Evolutionary conservation across 2,797 vertebrate species (phyloP).

Genomic region (Cygnus olor): DNA sequence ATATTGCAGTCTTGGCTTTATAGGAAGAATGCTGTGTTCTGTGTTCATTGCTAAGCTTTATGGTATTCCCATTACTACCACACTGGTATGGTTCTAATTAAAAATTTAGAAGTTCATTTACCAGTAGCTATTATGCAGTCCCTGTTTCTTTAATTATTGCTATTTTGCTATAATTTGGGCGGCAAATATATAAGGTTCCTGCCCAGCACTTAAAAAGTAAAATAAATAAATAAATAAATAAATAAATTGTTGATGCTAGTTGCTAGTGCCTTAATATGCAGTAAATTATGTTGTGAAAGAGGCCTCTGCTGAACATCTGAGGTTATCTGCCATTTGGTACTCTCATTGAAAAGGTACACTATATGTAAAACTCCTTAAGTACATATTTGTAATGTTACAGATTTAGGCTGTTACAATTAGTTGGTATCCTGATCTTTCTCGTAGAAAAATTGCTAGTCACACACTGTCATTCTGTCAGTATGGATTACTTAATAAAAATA

Average conservation of each 20-base stretch:
- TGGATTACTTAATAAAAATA: not conserved
- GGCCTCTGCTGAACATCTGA: not conserved
- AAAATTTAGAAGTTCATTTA: slow-evolving; percentile 13
- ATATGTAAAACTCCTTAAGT: not conserved
- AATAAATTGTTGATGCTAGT: no score
- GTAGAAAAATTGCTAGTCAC: not conserved
- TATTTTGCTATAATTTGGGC: not conserved
- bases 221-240: not conserved
- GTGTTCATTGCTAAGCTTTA: not conserved
- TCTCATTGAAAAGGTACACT: not conserved
- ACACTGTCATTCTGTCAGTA: not conserved
- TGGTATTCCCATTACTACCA: not conserved
- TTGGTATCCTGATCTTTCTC: not conserved
- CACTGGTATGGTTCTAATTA: slow-evolving; percentile 10
- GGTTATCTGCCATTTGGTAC: not conserved
- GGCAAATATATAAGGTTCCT: not conserved
- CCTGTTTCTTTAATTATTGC: not conserved
- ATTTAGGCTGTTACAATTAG: not conserved
- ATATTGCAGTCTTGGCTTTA: not conserved
- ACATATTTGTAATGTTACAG: not conserved
- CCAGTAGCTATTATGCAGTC: not conserved
- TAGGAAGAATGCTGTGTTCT: not conserved
- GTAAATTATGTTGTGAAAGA: not conserved
- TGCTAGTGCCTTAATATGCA: not conserved
- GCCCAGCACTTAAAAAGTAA: not conserved